Conservation (phyloP, 1,140 invertebrate genomes). For the Drosophila elegans region DNA sequence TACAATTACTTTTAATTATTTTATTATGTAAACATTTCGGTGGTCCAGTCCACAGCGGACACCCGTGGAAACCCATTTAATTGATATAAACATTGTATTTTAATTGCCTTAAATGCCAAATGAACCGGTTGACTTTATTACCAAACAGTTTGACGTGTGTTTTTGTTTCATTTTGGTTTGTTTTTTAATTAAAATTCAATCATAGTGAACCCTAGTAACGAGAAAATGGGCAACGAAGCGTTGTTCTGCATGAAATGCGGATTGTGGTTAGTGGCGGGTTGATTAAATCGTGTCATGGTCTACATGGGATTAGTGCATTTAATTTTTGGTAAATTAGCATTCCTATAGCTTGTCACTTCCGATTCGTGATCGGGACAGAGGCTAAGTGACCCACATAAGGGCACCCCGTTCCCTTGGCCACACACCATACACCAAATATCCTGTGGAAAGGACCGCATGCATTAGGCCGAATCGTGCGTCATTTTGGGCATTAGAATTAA, state of each 20-base stretch:
- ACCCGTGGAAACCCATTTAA: constrained; percentile 40
- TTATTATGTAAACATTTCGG: constrained; percentile 50
- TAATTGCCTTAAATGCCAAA: constrained; percentile 66
- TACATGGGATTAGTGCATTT: neutral
- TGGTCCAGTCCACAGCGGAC: constrained; percentile 15
- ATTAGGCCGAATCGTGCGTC: constrained; percentile 54
- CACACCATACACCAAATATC: constrained; percentile 10
- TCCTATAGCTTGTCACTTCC: neutral
- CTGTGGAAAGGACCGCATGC: constrained; percentile 7
- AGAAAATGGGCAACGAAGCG: constrained; percentile 13
- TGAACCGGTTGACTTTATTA: constrained; percentile 69
- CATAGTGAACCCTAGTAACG: constrained; percentile 4
- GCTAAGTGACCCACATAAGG: constrained; percentile 30
- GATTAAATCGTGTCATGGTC: constrained; percentile 7
- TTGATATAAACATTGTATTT: constrained; percentile 58
- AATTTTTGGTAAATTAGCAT: neutral
- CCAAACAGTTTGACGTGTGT: constrained; percentile 50
- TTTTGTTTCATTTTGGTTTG: constrained; percentile 18
- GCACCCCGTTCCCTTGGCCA: neutral
- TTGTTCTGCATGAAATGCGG: constrained; percentile 3
- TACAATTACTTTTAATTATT: constrained; percentile 69
- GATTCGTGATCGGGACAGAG: constrained; percentile 11
- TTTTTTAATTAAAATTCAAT: constrained; percentile 66
- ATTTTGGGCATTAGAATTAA: constrained; percentile 59
- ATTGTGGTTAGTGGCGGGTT: constrained; percentile 14